A percentile compares a stretch with the other conserved stretches of the same genome.
These are phyloP conservation scores for Apis mellifera DNA, from an alignment of 1,140 invertebrate species.

Conservation along the genomic window DNA sequence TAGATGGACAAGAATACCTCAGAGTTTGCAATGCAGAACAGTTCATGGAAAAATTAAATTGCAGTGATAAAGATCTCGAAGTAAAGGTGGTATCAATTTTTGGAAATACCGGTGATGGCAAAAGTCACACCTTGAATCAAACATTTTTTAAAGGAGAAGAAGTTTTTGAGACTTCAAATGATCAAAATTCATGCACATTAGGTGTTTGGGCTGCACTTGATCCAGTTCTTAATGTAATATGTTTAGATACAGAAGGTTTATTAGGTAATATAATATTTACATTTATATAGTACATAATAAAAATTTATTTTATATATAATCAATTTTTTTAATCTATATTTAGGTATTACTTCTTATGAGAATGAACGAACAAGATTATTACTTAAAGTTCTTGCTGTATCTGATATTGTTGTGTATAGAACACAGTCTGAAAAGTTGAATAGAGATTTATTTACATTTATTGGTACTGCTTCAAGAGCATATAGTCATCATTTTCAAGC, in stretches of 20 bases:
- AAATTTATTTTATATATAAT: slow-evolving; percentile 2
- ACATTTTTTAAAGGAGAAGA: slow-evolving; percentile 89
- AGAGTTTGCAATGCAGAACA: slow-evolving; percentile 81
- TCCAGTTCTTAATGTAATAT: slow-evolving; percentile 84
- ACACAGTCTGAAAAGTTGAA: slow-evolving; percentile 90
- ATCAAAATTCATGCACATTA: slow-evolving; percentile 89
- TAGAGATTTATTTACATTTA: slow-evolving; percentile 90
- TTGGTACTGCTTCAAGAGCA: slow-evolving; percentile 89
- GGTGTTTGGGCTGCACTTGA: slow-evolving; percentile 92
- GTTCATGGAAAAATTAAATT: slow-evolving; percentile 81
- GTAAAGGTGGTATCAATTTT: slow-evolving; percentile 94
- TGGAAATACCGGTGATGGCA: slow-evolving; percentile 93
- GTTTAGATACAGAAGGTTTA: slow-evolving; percentile 91
- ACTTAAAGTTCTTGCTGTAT: slow-evolving; percentile 88
- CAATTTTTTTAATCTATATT: slow-evolving; percentile 33
- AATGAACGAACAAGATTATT: slow-evolving; percentile 88
- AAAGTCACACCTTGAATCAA: slow-evolving; percentile 91
- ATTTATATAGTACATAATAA: neutral
- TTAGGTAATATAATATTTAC: slow-evolving; percentile 77
- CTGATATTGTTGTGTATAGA: slow-evolving; percentile 91
- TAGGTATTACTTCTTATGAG: slow-evolving; percentile 84
- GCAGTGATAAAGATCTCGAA: slow-evolving; percentile 77
- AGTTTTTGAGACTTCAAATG: slow-evolving; percentile 88
- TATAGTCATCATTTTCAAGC: slow-evolving; percentile 89
- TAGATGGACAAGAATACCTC: slow-evolving; percentile 82